Evolutionary conservation across 2,113 vertebrate genomes (phyloP), one percentile per base, ranked within the genome.

Genomic region (Boleophthalmus pectinirostris): DNA sequence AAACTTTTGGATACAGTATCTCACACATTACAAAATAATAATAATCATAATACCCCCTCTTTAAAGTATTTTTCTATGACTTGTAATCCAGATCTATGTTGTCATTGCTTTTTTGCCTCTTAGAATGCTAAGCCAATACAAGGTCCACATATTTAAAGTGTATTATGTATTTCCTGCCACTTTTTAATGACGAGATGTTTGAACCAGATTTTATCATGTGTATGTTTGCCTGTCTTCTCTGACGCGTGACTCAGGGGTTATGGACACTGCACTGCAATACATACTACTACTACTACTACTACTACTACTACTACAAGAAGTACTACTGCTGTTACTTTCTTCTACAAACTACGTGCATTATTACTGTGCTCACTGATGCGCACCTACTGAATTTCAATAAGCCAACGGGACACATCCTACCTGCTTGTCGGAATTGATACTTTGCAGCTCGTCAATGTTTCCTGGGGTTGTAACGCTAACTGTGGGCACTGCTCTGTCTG

Each of bases 181-280:
- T 72, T 45, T 70, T 87, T 81, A 71, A 82, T 38, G 75, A 76
- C 58, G 74, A 87, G 71, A 73, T 84, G 74, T 77, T 24, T 70
- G 70, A 87, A 72, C 54, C 78, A 68, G 75, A 72, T 29, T 60
- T 69, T 20, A 18, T 51, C 74, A 70, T 80, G 82, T 87, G 82
- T 89, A 16, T 33, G 58, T 61, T 78, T 93, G 92, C 94, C 93
- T 93, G 91, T 90, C 92, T 94, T 87, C 87, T 96, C 94, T 85
- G 95, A 95, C 94, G 95, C 95, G 94, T 95, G 95, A 96, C 96
- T 99, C 97, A 98, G 98, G 98, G 95, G 90, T 94, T 96, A 92
- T 92, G 95, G 94, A 94, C 78, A 94, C 95, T 91, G 86, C 86
- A 88, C 87, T 94, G 85, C 85, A 90, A 93, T 95, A 89, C 69